Base-by-base conservation (phyloP, 2,113 vertebrate species). In the Polypterus bichir region DNA sequence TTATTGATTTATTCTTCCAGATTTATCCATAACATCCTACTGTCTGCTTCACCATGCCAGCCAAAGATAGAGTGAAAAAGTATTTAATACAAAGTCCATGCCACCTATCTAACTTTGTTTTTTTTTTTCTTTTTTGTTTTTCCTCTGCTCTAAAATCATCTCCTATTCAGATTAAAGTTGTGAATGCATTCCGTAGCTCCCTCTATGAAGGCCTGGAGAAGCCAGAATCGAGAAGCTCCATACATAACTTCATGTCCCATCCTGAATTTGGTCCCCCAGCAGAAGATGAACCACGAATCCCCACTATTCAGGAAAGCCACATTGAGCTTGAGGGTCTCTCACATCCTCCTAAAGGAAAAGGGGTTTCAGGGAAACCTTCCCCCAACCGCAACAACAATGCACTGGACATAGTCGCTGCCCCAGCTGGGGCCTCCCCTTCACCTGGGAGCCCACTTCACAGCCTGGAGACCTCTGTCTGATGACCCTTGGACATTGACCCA, bases 211-310 rank as follows among this genome's bases (percentile, higher is more conserved):
- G 83, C 77, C 81, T 94, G 73, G 83, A 92, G 81, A 97, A 92
- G 81, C 84, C 91, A 62, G 84, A 84, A 81, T 91, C 83, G 79
- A 88, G 86, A 79, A 88, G 78, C 84, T 95, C 91, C 89, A 98
- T 98, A 84, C 94, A 98, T 86, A 92, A 76, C 86, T 98, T 98
- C 90, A 97, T 92, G 91, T 88, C 85, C 78, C 91, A 94, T 71
- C 93, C 96, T 2, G 94, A 92, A 82, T 98, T 93, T 44, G 71
- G 76, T 70, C 82, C 85, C 67, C 73, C 85, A 71, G 91, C 91
- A 8, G 92, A 93, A 75, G 91, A 95, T 5, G 83, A 86, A 82
- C 83, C 86, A 60, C 78, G 64, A 72, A 81, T 79, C 71, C 80
- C 75, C 59, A 4, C 81, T 70, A 86, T 89, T 69, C 75, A 86